Evolutionary conservation across 2,797 vertebrate species (phyloP).

Genomic region (Peromyscus aztecus): DNA sequence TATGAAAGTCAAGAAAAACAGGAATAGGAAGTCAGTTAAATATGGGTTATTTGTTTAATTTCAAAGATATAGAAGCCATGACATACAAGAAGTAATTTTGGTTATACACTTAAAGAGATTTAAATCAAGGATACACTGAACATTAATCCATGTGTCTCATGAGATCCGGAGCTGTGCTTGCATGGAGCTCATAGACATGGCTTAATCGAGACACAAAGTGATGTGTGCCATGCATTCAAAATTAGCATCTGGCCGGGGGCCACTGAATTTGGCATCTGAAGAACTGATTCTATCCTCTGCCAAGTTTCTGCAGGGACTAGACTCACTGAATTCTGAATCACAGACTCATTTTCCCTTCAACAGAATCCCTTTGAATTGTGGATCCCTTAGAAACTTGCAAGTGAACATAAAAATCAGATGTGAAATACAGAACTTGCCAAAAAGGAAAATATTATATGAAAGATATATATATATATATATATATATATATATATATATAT

Average conservation of each 20-base stretch:
- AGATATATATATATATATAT: background rate
- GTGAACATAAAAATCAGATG: conserved; percentile 78
- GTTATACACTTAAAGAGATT: conserved; percentile 71
- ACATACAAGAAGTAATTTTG: background rate
- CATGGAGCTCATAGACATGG: conserved; percentile 81
- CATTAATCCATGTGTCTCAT: conserved; percentile 64
- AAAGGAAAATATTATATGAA: conserved; percentile 66
- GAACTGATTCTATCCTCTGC: conserved; percentile 86
- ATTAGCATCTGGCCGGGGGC: conserved; percentile 88
- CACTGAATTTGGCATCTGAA: conserved; percentile 88
- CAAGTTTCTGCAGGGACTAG: conserved; percentile 89
- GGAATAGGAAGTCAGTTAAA: background rate
- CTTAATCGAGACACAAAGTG: conserved; percentile 86
- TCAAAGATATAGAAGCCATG: background rate
- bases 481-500: no score
- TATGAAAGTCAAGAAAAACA: background rate
- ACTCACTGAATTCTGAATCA: conserved; percentile 86
- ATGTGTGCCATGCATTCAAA: conserved; percentile 86
- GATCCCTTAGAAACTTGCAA: conserved; percentile 79
- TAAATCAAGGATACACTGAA: conserved; percentile 70
- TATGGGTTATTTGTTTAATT: conserved; percentile 2
- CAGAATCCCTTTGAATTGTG: conserved; percentile 83
- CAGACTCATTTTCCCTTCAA: conserved; percentile 81
- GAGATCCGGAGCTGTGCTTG: conserved; percentile 81
- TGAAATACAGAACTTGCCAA: conserved; percentile 61